Evolutionary conservation across 2,797 vertebrate species (phyloP).

Genomic region (Paguma larvata): DNA sequence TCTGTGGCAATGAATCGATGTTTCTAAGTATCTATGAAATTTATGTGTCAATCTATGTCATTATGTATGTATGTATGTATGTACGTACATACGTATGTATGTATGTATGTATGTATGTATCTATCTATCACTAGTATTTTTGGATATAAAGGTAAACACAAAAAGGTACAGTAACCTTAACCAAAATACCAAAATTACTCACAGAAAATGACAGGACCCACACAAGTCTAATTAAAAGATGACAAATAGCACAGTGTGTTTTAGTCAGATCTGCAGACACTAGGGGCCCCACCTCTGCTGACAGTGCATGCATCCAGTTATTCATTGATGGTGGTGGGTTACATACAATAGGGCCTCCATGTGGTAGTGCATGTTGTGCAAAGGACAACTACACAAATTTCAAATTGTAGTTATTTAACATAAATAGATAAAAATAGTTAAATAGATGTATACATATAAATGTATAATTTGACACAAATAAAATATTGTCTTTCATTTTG

Average conservation of each 20-base stretch:
- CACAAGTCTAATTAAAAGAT: background rate
- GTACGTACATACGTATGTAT: background rate
- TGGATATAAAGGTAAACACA: background rate
- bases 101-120: background rate
- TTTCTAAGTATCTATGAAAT: background rate
- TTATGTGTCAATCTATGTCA: too few species aligned
- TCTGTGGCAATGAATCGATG: background rate
- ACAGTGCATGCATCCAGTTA: fast-evolving
- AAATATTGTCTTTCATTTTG: background rate
- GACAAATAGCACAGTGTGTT: background rate
- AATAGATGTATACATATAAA: background rate
- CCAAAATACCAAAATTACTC: background rate
- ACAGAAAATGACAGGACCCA: background rate
- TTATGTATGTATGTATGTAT: too few species aligned
- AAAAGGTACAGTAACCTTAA: background rate
- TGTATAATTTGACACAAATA: background rate
- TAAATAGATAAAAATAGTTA: background rate
- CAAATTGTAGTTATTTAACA: background rate
- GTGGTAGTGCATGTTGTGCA: background rate
- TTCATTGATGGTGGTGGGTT: background rate
- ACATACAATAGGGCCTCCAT: background rate
- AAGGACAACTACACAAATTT: background rate
- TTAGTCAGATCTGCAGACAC: background rate
- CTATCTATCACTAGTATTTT: background rate
- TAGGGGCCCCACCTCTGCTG: fast-evolving